Percentiles rank a stretch among this genome's conserved stretches.
Conservation (phyloP, 2,113 vertebrate species). For the Fulmarus glacialis region DNA sequence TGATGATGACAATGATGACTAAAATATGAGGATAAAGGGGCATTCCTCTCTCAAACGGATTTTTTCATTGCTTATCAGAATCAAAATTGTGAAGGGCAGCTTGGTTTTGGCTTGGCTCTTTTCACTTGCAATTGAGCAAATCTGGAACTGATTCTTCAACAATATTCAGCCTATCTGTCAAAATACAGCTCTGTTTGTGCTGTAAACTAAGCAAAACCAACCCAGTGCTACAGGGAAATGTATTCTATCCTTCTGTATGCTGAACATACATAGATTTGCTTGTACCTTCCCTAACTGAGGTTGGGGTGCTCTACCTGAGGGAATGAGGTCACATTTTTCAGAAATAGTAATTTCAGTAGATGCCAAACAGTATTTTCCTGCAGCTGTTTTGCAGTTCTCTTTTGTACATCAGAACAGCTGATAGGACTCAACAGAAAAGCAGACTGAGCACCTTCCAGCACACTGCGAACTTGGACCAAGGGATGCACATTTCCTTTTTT, state of each 20-base stretch:
- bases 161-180: neutral
- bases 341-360: neutral
- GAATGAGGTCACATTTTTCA: neutral
- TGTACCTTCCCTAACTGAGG: neutral
- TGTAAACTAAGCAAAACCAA: neutral
- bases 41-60: neutral
- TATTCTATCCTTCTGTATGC: neutral
- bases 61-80: neutral
- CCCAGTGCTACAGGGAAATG: neutral
- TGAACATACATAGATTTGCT: neutral
- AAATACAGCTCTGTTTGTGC: neutral
- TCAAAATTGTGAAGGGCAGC: neutral
- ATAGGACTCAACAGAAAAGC: neutral
- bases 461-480: rapidly evolving
- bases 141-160: neutral
- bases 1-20: neutral
- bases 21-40: neutral
- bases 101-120: neutral
- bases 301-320: neutral
- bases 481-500: neutral
- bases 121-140: constrained; percentile 15
- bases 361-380: constrained; percentile 5
- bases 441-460: neutral
- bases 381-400: neutral
- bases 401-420: neutral